phyloP scores from a whole-genome alignment of 2,113 vertebrate genomes.

The Cyphomyrus discorhynchus region DNA sequence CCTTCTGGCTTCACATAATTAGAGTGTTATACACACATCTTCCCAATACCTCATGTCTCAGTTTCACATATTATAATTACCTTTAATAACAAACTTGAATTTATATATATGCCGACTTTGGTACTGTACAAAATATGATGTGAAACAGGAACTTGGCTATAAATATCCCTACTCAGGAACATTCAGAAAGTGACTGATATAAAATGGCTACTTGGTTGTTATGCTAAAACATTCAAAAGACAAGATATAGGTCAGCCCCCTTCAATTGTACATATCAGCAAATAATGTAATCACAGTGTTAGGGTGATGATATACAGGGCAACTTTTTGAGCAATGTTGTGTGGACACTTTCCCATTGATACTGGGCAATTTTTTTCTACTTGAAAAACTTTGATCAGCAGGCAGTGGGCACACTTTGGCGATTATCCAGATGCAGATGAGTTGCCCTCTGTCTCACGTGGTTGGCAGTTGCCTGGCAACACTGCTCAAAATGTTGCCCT shows the following conservation, averaged over 20 bases:
- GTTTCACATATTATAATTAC: background rate
- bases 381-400: background rate
- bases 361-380: background rate
- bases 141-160: background rate
- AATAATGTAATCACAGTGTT: background rate
- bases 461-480: background rate
- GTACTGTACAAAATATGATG: background rate
- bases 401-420: background rate
- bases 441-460: background rate
- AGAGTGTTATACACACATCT: constrained; percentile 12
- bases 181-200: background rate
- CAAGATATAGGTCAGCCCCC: background rate
- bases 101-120: background rate
- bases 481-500: background rate
- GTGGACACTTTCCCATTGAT: background rate
- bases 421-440: background rate
- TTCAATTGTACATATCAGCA: background rate
- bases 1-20: background rate
- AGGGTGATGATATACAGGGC: background rate
- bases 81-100: background rate
- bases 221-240: background rate
- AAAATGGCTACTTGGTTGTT: background rate
- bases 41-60: constrained; percentile 1
- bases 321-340: background rate
- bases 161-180: background rate